Evolutionary conservation across 2,888 invertebrate species (phyloP).

Genomic region (Pantelozetes paolii): DNA sequence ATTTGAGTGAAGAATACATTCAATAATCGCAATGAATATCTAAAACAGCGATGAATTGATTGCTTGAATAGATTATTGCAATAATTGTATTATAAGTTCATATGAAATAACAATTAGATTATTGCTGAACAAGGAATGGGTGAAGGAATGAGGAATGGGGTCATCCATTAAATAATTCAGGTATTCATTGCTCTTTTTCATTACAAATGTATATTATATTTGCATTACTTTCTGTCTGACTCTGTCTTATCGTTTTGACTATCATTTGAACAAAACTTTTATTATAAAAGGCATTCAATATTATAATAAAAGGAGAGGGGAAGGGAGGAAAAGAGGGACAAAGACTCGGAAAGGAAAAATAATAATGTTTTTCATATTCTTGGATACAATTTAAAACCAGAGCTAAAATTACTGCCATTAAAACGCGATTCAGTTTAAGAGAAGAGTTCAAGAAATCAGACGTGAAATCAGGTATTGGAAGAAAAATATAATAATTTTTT

Average conservation of each 20-base stretch:
- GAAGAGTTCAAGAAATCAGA: no score
- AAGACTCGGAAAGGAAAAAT: no score
- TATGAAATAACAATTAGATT: neutral
- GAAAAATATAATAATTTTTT: neutral
- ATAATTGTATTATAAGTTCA: neutral
- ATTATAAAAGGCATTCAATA: neutral
- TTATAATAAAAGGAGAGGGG: neutral
- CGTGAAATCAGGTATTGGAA: no score
- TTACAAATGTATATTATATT: neutral
- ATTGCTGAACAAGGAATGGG: no score
- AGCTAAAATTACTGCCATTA: slow-evolving; percentile 18
- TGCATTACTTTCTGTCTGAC: neutral
- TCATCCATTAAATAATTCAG: slow-evolving; percentile 5
- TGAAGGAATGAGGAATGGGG: no score
- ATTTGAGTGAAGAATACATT: slow-evolving; percentile 1
- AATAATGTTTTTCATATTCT: no score
- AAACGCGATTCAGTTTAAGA: neutral
- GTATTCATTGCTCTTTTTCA: neutral
- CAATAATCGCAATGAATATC: neutral
- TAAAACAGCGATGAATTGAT: neutral
- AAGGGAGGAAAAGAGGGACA: neutral
- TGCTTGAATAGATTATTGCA: neutral
- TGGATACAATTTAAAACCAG: neutral
- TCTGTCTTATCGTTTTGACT: neutral
- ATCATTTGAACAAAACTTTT: neutral